Conservation (phyloP, 2,888 invertebrate genomes). For the Nowickia ferox region DNA sequence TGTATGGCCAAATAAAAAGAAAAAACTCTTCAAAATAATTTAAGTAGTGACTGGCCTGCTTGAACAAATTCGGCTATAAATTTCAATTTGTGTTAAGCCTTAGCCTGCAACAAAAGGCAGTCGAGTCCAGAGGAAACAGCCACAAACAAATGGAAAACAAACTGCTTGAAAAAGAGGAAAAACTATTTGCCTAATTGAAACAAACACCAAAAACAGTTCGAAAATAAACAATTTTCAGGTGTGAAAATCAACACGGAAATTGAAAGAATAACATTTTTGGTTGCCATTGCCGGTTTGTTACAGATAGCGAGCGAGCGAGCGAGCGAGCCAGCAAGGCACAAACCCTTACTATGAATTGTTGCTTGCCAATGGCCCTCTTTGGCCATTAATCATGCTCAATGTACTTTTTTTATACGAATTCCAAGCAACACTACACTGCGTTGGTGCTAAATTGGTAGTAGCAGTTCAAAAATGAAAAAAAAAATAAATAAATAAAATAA, state of each 20-base stretch:
- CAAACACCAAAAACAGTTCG: slow-evolving; percentile 69
- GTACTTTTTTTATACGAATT: slow-evolving; percentile 65
- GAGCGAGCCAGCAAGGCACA: slow-evolving; percentile 46
- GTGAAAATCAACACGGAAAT: slow-evolving; percentile 79
- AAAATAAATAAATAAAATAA: slow-evolving; percentile 36
- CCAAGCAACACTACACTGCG: slow-evolving; percentile 73
- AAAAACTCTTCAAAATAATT: slow-evolving; percentile 72
- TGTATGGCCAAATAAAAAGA: slow-evolving; percentile 40
- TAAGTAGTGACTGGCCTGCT: slow-evolving; percentile 61
- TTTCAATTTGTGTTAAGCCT: slow-evolving; percentile 80
- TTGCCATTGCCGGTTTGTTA: slow-evolving; percentile 74
- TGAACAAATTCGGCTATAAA: slow-evolving; percentile 79
- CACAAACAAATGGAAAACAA: slow-evolving; percentile 44
- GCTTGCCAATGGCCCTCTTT: slow-evolving; percentile 79
- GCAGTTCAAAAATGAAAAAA: slow-evolving; percentile 30
- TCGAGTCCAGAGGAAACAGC: slow-evolving; percentile 42
- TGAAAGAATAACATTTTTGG: slow-evolving; percentile 72
- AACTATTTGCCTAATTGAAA: slow-evolving; percentile 67
- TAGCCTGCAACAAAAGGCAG: slow-evolving; percentile 62
- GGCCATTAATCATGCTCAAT: slow-evolving; percentile 81
- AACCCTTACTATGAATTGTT: slow-evolving; percentile 64
- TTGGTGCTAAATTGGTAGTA: slow-evolving; percentile 61
- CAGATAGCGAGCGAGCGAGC: slow-evolving; percentile 54
- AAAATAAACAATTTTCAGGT: slow-evolving; percentile 79
- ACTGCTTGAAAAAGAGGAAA: slow-evolving; percentile 36